Evolutionary conservation across 92 coral and sea anemone species (phyloP).

Genomic region (Paramuricea clavata): DNA sequence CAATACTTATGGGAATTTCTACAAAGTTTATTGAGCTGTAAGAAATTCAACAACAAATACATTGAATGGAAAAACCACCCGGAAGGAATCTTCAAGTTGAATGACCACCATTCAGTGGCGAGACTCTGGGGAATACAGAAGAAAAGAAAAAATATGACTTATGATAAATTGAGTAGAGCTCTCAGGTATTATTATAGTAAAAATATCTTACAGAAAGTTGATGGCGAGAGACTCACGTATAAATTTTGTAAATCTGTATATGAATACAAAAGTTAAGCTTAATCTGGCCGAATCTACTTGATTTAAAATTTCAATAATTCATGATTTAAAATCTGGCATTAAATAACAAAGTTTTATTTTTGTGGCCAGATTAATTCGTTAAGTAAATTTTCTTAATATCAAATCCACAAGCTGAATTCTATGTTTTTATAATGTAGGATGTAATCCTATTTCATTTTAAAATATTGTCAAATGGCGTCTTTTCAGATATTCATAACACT

Average conservation of each 20-base stretch:
- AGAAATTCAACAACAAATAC: slow-evolving; percentile 74
- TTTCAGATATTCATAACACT: too few relatives aligned
- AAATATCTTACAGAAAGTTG: slow-evolving; percentile 89
- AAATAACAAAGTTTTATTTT: too few relatives aligned
- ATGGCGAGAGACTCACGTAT: slow-evolving; percentile 95
- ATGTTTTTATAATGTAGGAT: too few relatives aligned
- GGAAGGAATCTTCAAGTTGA: slow-evolving; percentile 88
- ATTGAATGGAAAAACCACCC: slow-evolving; percentile 93
- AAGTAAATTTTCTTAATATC: too few relatives aligned
- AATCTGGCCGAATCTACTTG: neutral
- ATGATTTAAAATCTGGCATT: too few relatives aligned
- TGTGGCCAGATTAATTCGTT: too few relatives aligned
- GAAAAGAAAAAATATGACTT: slow-evolving; percentile 95
- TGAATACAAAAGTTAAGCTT: slow-evolving; percentile 13
- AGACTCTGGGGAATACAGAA: slow-evolving; percentile 93
- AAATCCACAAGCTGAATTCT: too few relatives aligned
- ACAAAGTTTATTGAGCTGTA: slow-evolving; percentile 78
- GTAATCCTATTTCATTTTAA: too few relatives aligned
- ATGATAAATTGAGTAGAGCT: slow-evolving; percentile 97
- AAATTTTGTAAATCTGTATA: slow-evolving; percentile 78
- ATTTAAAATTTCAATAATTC: neutral
- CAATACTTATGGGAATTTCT: slow-evolving; percentile 97
- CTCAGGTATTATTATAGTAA: slow-evolving; percentile 94
- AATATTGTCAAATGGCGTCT: too few relatives aligned
- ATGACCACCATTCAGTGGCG: slow-evolving; percentile 96